Conservation (phyloP, 2,113 vertebrate genomes). For the Vulpes ferrilata region DNA sequence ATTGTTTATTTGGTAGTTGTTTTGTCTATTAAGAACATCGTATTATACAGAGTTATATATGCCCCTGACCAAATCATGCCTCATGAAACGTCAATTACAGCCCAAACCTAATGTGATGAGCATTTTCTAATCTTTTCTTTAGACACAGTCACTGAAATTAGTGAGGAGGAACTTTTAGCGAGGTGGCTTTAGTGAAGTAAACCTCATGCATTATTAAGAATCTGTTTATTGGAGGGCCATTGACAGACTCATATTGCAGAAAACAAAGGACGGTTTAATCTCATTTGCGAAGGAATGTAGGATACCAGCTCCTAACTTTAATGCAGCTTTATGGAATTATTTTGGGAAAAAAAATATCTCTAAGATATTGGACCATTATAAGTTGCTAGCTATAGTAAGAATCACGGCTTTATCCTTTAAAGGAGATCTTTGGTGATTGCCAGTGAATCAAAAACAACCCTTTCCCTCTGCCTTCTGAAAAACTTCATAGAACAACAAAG, state of each 20-base stretch:
- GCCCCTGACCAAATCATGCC: neutral
- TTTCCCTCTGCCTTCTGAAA: neutral
- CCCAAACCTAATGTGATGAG: neutral
- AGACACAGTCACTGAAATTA: slow-evolving; percentile 13
- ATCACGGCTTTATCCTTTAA: neutral
- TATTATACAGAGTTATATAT: neutral
- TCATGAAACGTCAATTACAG: slow-evolving; percentile 8
- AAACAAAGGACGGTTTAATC: neutral
- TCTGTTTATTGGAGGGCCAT: neutral
- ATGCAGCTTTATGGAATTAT: slow-evolving; percentile 25
- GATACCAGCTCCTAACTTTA: neutral
- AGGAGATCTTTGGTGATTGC: slow-evolving; percentile 17
- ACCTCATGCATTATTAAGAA: slow-evolving; percentile 1
- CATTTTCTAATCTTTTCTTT: slow-evolving; percentile 53
- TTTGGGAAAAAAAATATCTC: neutral
- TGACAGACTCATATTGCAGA: neutral
- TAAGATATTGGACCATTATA: neutral
- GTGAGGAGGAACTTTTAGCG: neutral
- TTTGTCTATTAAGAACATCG: neutral
- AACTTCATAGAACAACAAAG: slow-evolving; percentile 13
- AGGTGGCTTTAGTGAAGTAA: slow-evolving; percentile 19
- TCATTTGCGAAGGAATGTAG: neutral
- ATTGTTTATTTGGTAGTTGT: neutral
- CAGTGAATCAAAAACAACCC: neutral
- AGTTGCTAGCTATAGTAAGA: slow-evolving; percentile 27